phyloP scores from a whole-genome alignment of 2,888 invertebrate genomes.

The Teleiodes luculella region DNA sequence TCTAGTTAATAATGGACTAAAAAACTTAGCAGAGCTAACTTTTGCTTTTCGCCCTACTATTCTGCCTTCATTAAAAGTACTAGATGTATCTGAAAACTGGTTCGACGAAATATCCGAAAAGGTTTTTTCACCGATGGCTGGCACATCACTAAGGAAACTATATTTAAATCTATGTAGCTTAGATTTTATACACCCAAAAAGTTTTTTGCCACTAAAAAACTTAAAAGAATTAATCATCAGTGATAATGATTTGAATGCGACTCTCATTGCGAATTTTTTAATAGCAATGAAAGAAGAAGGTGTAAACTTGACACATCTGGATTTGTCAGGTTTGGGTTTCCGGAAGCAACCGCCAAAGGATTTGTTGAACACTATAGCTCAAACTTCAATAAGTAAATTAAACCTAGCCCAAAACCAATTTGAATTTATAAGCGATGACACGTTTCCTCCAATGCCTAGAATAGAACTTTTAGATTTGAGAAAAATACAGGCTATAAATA shows the following conservation, averaged over 20 bases:
- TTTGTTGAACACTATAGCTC: constrained; percentile 69
- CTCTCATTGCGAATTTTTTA: constrained; percentile 62
- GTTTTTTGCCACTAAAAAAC: constrained; percentile 64
- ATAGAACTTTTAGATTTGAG: constrained; percentile 77
- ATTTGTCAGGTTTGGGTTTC: constrained; percentile 75
- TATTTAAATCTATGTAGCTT: constrained; percentile 74
- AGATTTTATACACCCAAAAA: constrained; percentile 71
- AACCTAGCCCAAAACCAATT: constrained; percentile 77
- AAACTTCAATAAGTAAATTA: constrained; percentile 68
- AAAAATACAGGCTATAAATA: constrained; percentile 64
- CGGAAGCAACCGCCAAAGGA: constrained; percentile 66
- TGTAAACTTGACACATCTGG: constrained; percentile 66
- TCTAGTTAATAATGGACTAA: constrained; percentile 77
- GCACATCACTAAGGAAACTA: constrained; percentile 60
- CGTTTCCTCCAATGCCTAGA: constrained; percentile 76
- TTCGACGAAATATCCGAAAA: constrained; percentile 60
- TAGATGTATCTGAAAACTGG: constrained; percentile 76
- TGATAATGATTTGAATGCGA: constrained; percentile 72
- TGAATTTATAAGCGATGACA: constrained; percentile 66
- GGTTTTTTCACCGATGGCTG: constrained; percentile 68
- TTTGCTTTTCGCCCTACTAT: constrained; percentile 56
- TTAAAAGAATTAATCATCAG: constrained; percentile 69
- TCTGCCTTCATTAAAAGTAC: constrained; percentile 62
- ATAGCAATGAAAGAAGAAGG: constrained; percentile 42
- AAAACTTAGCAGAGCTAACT: constrained; percentile 59